Evolutionary conservation across 2,113 vertebrate species (phyloP).

Genomic region (Jaculus jaculus): DNA sequence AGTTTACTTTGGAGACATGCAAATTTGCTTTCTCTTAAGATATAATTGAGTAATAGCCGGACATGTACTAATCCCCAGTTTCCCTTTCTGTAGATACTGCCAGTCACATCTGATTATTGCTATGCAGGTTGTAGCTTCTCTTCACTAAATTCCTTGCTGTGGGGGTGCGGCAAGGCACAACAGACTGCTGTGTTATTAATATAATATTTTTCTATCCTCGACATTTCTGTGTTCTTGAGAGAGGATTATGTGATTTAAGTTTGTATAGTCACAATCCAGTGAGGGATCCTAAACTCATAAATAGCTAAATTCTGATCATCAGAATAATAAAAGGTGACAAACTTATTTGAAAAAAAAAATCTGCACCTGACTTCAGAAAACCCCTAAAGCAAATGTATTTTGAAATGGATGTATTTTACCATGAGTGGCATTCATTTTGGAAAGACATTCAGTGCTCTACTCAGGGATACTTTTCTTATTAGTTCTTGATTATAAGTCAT

Average conservation of each 20-base stretch:
- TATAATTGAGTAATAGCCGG: conserved; percentile 56
- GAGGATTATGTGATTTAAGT: conserved; percentile 69
- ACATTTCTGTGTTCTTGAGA: conserved; percentile 71
- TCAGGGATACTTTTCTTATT: conserved; percentile 34
- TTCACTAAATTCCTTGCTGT: background rate
- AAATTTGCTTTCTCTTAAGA: conserved; percentile 61
- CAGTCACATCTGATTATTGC: background rate
- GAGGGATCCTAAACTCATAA: conserved; percentile 59
- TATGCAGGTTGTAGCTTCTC: background rate
- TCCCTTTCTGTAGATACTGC: conserved; percentile 62
- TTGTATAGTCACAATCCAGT: conserved; percentile 66
- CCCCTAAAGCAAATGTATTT: conserved; percentile 53
- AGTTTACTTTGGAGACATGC: conserved; percentile 68
- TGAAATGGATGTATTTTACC: conserved; percentile 36
- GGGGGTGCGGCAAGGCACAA: background rate
- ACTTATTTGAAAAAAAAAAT: conserved; percentile 54
- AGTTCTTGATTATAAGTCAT: conserved; percentile 43
- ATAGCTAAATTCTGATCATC: conserved; percentile 68
- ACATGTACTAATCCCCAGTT: conserved; percentile 50
- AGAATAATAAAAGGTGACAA: conserved; percentile 63
- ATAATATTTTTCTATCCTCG: conserved; percentile 44
- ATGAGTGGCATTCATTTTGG: conserved; percentile 27
- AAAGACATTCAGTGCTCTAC: background rate
- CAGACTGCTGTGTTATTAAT: conserved; percentile 54
- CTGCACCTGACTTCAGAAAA: conserved; percentile 1